phyloP scores from a whole-genome alignment of 2,113 vertebrate species.

The Antennarius striatus region DNA sequence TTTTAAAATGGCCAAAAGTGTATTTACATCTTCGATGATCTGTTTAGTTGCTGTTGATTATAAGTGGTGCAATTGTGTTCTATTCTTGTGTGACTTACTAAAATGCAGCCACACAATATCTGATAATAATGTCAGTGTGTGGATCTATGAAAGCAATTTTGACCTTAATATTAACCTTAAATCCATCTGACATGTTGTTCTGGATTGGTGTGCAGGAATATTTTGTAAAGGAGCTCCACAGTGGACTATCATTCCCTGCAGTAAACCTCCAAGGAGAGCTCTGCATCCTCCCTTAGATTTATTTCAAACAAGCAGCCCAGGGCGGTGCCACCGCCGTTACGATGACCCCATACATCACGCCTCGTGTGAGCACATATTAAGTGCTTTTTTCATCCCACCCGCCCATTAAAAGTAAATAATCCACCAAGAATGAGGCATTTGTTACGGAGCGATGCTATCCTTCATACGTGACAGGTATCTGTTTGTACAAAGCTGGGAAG shows the following conservation, averaged over 20 bases:
- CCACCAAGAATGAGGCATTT: constrained; percentile 71
- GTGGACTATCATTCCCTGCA: constrained; percentile 6
- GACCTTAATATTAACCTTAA: not conserved
- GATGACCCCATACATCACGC: constrained; percentile 79
- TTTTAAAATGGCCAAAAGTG: no score
- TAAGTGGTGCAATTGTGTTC: no score
- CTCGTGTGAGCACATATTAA: constrained; percentile 79
- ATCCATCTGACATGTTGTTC: not conserved
- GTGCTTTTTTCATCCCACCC: constrained; percentile 69
- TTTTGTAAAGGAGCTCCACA: not conserved
- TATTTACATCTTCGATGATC: no score
- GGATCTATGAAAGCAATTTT: not conserved
- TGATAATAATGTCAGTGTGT: no score
- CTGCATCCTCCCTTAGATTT: constrained; percentile 62
- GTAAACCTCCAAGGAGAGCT: constrained; percentile 37
- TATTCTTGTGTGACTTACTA: no score
- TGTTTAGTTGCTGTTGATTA: no score
- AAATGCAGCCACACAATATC: no score
- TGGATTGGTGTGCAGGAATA: not conserved
- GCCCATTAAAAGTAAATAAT: constrained; percentile 83
- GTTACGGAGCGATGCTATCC: constrained; percentile 66
- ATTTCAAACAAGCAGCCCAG: constrained; percentile 63
- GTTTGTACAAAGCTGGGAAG: constrained; percentile 58
- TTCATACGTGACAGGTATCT: constrained; percentile 78
- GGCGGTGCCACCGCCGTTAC: constrained; percentile 56